Percentiles rank a stretch among this genome's conserved stretches.
These are phyloP conservation scores for Meghimatium bilineatum DNA, from an alignment of 2,888 invertebrate genomes.

Conservation along the genomic window DNA sequence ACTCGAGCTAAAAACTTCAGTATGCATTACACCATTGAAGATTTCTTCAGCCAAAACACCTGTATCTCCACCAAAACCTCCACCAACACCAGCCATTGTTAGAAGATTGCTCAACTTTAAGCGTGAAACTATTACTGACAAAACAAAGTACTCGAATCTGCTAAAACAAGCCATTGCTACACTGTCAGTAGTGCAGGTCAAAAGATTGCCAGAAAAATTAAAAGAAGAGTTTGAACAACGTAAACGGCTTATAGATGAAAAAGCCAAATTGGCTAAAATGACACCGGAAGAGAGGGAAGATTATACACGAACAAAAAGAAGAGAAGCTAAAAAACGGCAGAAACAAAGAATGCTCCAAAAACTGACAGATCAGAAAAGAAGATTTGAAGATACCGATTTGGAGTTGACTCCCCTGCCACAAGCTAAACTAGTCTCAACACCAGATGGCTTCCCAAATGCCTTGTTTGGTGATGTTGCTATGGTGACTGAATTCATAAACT, in stretches of 20 bases:
- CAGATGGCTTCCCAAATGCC: constrained; percentile 76
- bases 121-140: constrained; percentile 49
- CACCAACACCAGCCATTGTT: constrained; percentile 66
- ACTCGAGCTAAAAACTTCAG: constrained; percentile 6
- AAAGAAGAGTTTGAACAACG: constrained; percentile 79
- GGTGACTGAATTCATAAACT: constrained; percentile 77
- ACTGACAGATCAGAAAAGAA: constrained; percentile 53
- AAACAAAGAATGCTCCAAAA: neutral
- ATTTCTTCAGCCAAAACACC: constrained; percentile 48
- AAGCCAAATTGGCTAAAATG: neutral
- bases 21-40: constrained; percentile 45
- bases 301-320: neutral
- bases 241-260: constrained; percentile 78
- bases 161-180: constrained; percentile 65
- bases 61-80: constrained; percentile 56
- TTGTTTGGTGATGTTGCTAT: constrained; percentile 77
- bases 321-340: neutral
- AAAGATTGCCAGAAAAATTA: constrained; percentile 66
- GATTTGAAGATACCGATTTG: constrained; percentile 71
- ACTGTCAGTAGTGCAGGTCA: constrained; percentile 66
- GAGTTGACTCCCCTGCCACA: constrained; percentile 68
- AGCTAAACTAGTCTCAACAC: constrained; percentile 73
- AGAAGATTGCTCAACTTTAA: constrained; percentile 30
- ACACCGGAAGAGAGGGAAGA: constrained; percentile 56
- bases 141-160: constrained; percentile 56